Conservation (phyloP, 2,113 vertebrate species). For the Phrynosoma blainvillii region DNA sequence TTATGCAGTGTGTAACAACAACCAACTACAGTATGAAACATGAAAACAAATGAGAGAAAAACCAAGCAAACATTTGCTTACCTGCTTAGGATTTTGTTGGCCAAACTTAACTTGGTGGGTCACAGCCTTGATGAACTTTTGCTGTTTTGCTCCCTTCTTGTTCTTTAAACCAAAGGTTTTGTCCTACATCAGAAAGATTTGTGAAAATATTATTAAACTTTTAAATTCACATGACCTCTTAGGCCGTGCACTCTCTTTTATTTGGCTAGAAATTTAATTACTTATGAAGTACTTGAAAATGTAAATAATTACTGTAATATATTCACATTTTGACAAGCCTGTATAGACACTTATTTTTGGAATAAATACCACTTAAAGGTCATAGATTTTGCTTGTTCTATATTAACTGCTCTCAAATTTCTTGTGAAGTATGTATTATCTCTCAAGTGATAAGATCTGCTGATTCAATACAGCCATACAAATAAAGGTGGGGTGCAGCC, state of each 20-base stretch:
- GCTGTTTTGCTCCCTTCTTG: conserved; percentile 98
- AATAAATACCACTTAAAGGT: neutral
- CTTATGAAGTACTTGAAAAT: neutral
- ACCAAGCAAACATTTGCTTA: conserved; percentile 53
- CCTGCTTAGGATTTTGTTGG: conserved; percentile 88
- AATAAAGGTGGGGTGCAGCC: neutral
- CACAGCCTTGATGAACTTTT: conserved; percentile 98
- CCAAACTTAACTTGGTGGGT: conserved; percentile 96
- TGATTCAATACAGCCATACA: neutral
- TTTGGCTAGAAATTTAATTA: neutral
- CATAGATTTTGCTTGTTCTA: neutral
- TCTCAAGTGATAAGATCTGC: neutral
- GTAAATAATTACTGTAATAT: neutral
- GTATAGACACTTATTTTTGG: neutral
- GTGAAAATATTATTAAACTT: neutral
- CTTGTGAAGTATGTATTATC: neutral
- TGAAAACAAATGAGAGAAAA: neutral
- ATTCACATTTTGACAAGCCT: neutral
- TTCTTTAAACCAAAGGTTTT: conserved; percentile 99
- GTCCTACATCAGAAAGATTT: conserved; percentile 79
- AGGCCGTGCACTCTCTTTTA: neutral
- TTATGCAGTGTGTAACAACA: neutral
- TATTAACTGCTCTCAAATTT: neutral
- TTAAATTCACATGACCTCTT: too few relatives aligned
- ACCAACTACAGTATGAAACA: rapidly evolving